Conservation (phyloP, 2,113 vertebrate genomes). For the Bambusicola thoracicus region DNA sequence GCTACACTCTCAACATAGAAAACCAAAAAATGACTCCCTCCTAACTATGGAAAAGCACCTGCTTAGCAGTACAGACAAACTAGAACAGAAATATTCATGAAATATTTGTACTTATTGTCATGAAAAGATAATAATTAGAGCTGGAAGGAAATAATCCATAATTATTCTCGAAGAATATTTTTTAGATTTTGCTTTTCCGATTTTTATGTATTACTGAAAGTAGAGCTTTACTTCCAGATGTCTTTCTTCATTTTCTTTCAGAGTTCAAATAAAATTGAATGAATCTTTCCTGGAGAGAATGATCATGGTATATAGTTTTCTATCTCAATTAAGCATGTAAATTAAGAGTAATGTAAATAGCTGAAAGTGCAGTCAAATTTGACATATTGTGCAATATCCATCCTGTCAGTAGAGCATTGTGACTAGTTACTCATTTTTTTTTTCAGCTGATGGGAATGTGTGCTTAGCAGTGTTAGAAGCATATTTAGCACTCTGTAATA, state of each 20-base stretch:
- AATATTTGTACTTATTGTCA: constrained; percentile 9
- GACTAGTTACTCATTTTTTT: constrained; percentile 12
- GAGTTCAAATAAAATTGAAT: neutral
- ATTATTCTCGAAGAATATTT: constrained; percentile 27
- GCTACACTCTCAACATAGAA: neutral
- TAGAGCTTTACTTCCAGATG: constrained; percentile 34
- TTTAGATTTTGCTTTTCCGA: constrained; percentile 37
- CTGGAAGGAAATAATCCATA: neutral
- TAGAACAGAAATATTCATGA: neutral
- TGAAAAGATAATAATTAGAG: constrained; percentile 23
- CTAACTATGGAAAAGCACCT: neutral
- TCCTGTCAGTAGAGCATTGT: neutral
- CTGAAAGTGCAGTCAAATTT: neutral
- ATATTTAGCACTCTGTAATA: constrained; percentile 33
- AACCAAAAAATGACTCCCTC: neutral
- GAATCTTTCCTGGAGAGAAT: constrained; percentile 10
- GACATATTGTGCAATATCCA: neutral
- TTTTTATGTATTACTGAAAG: constrained; percentile 31
- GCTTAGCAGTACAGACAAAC: constrained; percentile 2
- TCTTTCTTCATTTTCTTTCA: constrained; percentile 52
- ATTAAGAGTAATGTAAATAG: constrained; percentile 49
- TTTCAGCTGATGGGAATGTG: neutral
- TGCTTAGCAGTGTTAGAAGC: neutral
- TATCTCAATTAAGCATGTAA: constrained; percentile 64
- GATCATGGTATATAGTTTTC: constrained; percentile 38